These are phyloP conservation scores for Pedionomus torquatus DNA, from an alignment of 2,113 vertebrate species.

Conservation along the genomic window DNA sequence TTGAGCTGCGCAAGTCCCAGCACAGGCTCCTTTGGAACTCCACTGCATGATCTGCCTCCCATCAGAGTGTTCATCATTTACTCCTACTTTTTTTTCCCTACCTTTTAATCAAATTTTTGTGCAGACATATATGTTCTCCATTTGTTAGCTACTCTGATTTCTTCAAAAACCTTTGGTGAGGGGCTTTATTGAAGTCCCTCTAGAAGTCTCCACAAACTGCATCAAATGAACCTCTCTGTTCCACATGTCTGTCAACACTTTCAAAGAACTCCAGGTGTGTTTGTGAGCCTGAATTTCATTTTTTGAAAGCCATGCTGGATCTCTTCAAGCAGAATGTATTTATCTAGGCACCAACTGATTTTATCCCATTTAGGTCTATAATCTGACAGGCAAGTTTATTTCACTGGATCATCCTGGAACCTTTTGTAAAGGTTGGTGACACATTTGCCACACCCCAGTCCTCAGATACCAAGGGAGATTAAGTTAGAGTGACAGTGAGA, in stretches of 20 bases:
- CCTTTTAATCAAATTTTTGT: not conserved
- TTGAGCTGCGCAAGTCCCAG: not conserved
- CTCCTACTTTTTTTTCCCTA: not conserved
- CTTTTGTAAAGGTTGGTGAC: not conserved
- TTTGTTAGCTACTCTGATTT: accelerated
- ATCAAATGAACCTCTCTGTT: not conserved
- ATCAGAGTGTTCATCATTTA: not conserved
- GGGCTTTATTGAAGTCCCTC: not conserved
- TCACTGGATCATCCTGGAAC: not conserved
- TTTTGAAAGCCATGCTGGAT: not conserved
- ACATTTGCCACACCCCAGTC: not conserved
- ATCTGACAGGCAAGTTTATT: not conserved
- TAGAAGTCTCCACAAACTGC: not conserved
- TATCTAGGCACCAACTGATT: not conserved
- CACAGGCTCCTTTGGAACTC: not conserved
- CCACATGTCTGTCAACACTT: accelerated
- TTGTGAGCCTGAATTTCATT: not conserved
- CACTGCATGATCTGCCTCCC: not conserved
- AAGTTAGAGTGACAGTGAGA: not conserved
- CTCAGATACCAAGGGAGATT: not conserved
- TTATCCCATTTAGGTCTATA: not conserved
- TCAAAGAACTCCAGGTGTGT: not conserved
- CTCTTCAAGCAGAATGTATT: not conserved
- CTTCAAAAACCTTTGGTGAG: not conserved
- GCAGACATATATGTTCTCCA: not conserved